Evolutionary conservation across 2,797 vertebrate genomes (phyloP), one percentile per base, ranked within the genome.

Genomic region (Dendrocincla tyrannina): DNA sequence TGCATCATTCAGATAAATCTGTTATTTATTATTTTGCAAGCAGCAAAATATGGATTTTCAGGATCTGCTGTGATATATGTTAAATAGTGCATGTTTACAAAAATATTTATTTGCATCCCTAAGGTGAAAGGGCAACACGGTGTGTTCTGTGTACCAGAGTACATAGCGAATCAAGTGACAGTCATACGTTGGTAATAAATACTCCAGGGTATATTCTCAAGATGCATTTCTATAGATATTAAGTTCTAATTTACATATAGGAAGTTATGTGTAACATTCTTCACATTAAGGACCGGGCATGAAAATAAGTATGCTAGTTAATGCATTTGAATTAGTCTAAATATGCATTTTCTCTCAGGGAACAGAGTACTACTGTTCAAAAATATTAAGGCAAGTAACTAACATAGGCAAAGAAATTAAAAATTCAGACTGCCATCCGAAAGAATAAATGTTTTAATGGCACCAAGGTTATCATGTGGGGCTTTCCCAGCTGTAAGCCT

Each of bases 251-350:
- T 95, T 89, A 94, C 85, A 33, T 93, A 63, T 35, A 87, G 67
- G 77, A 91, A 77, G 41, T 85, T 95, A 62, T 42, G 42, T 89
- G 60, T 70, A 82, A 73, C 60, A 75, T 66, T 86, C 56, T 77
- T 74, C 78, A 44, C 68, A 77, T 89, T 89, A 74, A 91, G 62
- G 73, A 47, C 73, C 88, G 63, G 42, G 18, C 14, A 16, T 78
- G 79, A 85, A 95, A 95, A 89, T 83, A 76, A 91, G 50, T 78
- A 37, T 19, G 39, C 91, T 89, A n/a, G 55, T 85, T 96, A 89
- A 95, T 95, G 90, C 86, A 89, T 96, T 93, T 96, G 85, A 95
- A 96, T 96, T 75, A 93, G 58, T 73, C 68, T 87, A 79, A 91
- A 87, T 91, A 16, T 91, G 67, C 49, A 66, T 93, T 96, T 95